Percentiles rank a stretch among this genome's conserved stretches.
phyloP scores from a whole-genome alignment of 2,888 invertebrate species.

The Drosophila acutilabella region DNA sequence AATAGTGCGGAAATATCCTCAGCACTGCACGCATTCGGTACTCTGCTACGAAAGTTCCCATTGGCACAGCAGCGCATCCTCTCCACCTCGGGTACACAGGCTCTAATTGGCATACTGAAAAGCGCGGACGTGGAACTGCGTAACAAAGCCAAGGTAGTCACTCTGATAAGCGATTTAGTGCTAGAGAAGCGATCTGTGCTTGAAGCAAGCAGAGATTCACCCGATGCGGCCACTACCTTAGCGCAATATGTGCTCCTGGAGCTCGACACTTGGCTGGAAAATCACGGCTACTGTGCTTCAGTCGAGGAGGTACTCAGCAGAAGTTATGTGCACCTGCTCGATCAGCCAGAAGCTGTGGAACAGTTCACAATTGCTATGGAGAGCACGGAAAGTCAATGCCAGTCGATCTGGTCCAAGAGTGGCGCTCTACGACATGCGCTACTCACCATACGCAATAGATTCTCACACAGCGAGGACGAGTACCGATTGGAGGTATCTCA shows the following conservation, averaged over 20 bases:
- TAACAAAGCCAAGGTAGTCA: conserved; percentile 87
- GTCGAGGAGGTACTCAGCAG: conserved; percentile 71
- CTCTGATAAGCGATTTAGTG: conserved; percentile 87
- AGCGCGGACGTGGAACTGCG: conserved; percentile 85
- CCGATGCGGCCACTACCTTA: conserved; percentile 57
- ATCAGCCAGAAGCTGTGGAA: conserved; percentile 80
- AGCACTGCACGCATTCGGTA: conserved; percentile 89
- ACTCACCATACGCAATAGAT: conserved; percentile 77
- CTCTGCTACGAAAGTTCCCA: conserved; percentile 90
- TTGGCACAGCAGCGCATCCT: conserved; percentile 89
- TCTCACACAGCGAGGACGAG: conserved; percentile 74
- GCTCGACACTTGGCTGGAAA: conserved; percentile 77
- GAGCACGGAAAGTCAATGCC: conserved; percentile 71
- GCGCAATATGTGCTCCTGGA: conserved; percentile 80
- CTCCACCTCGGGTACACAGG: conserved; percentile 88
- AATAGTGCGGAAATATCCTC: conserved; percentile 86
- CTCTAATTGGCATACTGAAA: conserved; percentile 87
- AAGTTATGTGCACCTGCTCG: conserved; percentile 73
- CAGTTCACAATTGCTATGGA: conserved; percentile 75
- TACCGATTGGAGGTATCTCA: conserved; percentile 81
- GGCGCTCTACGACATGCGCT: conserved; percentile 75
- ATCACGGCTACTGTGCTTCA: conserved; percentile 77
- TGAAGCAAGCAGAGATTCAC: conserved; percentile 43
- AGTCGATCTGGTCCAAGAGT: conserved; percentile 77
- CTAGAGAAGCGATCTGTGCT: conserved; percentile 84